Base-by-base conservation (phyloP, 2,113 vertebrate genomes). In the Jaculus jaculus region DNA sequence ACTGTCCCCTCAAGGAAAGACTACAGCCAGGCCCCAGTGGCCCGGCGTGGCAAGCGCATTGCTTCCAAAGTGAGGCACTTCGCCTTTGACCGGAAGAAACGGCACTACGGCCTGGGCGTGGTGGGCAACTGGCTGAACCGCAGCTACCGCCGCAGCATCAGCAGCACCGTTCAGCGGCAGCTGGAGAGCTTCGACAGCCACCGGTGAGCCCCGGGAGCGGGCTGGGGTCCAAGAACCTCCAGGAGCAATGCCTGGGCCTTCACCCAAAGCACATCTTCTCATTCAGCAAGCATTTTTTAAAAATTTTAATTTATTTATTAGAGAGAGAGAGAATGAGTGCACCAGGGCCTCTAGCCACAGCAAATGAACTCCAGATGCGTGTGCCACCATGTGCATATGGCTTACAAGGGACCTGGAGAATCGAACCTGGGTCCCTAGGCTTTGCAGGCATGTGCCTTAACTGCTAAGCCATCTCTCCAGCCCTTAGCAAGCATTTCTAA, bases 101-200 rank as follows among this genome's bases (percentile, higher is more conserved):
- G 99, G 10, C 98, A 99, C 96, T 99, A 99, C 0, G 99, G 99
- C 51, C 98, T 99, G 97, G 99, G 99, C 0, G 98, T 99, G 61
- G 99, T 99, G 95, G 99, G 99, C 58, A 99, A 98, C 96, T 99
- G 99, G 98, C 98, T 99, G 92, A 99, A 99, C 98, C 98, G 99
- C 8, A 98, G 98, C 1, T 99, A 99, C 92, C 98, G 99, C 30
- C 98, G 95, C 92, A 99, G 99, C 98, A 97, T 99, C 96, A 99
- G 99, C 98, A 99, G 99, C 98, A 98, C 98, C 0, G 97, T 99
- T 94, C 99, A 99, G 97, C 98, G 98, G 5, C 99, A 99, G 98
- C 98, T 99, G 97, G 99, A 99, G 12, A 98, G 99, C 97, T 98
- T 99, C 1, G 98, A 99, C 98, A 99, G 98, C 95, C 99, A 99